Base-by-base conservation (phyloP, 1,140 invertebrate genomes). In the Drosophila watanabei region DNA sequence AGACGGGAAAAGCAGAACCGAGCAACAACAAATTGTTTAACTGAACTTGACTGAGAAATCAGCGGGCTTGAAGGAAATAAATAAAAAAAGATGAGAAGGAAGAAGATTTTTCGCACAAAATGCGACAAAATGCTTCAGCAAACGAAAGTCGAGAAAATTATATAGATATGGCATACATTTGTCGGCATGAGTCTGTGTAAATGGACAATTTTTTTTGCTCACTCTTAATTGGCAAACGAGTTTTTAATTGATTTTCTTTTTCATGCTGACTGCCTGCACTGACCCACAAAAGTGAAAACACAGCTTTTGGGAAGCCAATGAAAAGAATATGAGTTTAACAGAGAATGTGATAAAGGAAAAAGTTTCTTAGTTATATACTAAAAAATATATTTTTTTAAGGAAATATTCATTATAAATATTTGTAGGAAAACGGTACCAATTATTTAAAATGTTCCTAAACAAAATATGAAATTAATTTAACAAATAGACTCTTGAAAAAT, bases 21-120 rank as follows among this genome's bases (percentile, higher is more conserved):
- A 56, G 68, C 75, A 82, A 88, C 82, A 75, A 83, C 58, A 90
- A 91, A 90, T 89, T 88, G 81, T 79, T 72, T 58, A 86, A 92
- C 82, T 92, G 89, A 92, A 92, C 89, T 92, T 92, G 89, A 92
- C 89, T 92, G 89, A 79, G 90, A 92, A 92, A 92, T 86, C 75
- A 84, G 61, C 68, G 57, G 76, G 45, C 35, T 30, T 48, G 11
- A 37, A 46, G 28, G 51, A 37, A 30, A 18, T 14, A 48, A 18
- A 33, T 9, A 48, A n/a, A 16, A 30, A 51, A 37, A 16, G 33
- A 51, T 51, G 20, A 43, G 51, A 46, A 49, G 52, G 11, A 41
- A 49, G 54, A 73, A 60, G 68, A 73, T 73, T 73, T 73, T 73
- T 71, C 45, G 35, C 45, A 72, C 70, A 71, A 72, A 72, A 71